phyloP scores from a whole-genome alignment of 23 tunicate genomes.

The Corella eumyota region DNA sequence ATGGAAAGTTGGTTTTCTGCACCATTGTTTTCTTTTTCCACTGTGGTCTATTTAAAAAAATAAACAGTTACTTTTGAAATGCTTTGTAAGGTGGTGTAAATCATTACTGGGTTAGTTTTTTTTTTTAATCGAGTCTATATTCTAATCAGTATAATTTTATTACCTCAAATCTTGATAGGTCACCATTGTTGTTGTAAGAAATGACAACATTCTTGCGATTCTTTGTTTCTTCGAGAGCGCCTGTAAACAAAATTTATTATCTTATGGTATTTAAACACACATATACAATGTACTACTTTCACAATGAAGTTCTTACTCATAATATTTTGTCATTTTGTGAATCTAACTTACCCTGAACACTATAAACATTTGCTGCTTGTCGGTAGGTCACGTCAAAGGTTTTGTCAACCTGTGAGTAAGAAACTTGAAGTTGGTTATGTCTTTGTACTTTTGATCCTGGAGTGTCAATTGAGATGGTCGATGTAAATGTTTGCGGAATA shows the following conservation, averaged over 20 bases:
- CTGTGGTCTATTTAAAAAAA: constrained; percentile 1
- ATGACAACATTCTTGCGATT: neutral
- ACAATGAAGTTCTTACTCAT: too few relatives aligned
- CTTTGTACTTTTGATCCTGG: constrained; percentile 55
- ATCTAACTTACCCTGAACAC: constrained; percentile 2
- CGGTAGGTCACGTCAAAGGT: constrained; percentile 2
- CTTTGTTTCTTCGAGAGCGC: constrained; percentile 3
- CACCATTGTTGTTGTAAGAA: constrained; percentile 1
- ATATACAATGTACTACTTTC: too few relatives aligned
- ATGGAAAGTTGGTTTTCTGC: constrained; percentile 5
- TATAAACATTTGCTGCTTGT: neutral
- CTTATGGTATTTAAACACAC: too few relatives aligned
- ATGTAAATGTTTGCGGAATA: constrained; percentile 9
- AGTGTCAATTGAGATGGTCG: constrained; percentile 32
- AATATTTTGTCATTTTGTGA: too few relatives aligned
- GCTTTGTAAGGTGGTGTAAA: too few relatives aligned
- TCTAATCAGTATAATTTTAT: too few relatives aligned
- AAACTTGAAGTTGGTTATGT: constrained; percentile 4
- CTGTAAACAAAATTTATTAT: neutral
- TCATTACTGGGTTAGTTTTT: too few relatives aligned
- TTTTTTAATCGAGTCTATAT: too few relatives aligned
- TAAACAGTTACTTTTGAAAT: too few relatives aligned
- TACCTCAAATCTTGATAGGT: neutral
- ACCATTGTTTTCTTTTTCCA: constrained; percentile 1
- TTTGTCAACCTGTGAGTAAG: constrained; percentile 19